Evolutionary conservation across 2,113 vertebrate genomes (phyloP).

Genomic region (Toxotes chatareus): DNA sequence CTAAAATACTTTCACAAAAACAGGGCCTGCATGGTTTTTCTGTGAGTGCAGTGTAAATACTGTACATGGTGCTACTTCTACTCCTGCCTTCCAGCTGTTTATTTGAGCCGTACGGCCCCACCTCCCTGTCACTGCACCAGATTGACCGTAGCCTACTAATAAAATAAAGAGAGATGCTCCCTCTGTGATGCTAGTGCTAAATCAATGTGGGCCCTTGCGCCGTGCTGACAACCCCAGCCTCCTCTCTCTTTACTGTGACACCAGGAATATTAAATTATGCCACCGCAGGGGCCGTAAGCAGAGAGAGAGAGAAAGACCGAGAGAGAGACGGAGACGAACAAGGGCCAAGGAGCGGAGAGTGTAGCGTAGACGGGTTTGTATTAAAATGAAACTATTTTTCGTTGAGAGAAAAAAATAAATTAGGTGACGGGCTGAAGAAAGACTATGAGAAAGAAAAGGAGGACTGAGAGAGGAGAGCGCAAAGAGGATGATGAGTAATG

Average conservation of each 20-base stretch:
- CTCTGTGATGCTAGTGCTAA: constrained; percentile 72
- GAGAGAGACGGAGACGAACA: constrained; percentile 20
- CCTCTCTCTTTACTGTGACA: constrained; percentile 78
- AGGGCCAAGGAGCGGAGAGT: constrained; percentile 20
- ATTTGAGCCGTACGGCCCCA: constrained; percentile 43
- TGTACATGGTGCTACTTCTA: constrained; percentile 6
- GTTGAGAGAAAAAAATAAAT: constrained; percentile 18
- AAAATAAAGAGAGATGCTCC: constrained; percentile 78
- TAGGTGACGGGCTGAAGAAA: constrained; percentile 25
- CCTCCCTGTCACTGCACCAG: constrained; percentile 70
- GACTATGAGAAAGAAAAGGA: constrained; percentile 14
- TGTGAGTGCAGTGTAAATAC: constrained; percentile 15
- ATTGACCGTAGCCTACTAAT: constrained; percentile 76
- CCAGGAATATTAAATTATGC: constrained; percentile 79
- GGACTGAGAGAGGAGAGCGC: constrained; percentile 6
- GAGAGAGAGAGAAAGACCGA: constrained; percentile 14
- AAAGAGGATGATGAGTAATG: constrained; percentile 53
- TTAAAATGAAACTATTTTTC: constrained; percentile 57
- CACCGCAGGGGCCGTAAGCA: constrained; percentile 60
- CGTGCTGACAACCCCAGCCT: constrained; percentile 73
- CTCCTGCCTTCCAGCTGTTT: constrained; percentile 59
- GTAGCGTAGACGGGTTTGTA: constrained; percentile 11
- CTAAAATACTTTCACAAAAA: not conserved
- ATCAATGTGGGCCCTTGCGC: constrained; percentile 71
- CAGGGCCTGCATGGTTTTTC: not conserved